A percentile compares a stretch with the other conserved stretches of the same genome.
Evolutionary conservation across 2,888 invertebrate species (phyloP).

Genomic region (Hydrotaea cyrtoneurina): DNA sequence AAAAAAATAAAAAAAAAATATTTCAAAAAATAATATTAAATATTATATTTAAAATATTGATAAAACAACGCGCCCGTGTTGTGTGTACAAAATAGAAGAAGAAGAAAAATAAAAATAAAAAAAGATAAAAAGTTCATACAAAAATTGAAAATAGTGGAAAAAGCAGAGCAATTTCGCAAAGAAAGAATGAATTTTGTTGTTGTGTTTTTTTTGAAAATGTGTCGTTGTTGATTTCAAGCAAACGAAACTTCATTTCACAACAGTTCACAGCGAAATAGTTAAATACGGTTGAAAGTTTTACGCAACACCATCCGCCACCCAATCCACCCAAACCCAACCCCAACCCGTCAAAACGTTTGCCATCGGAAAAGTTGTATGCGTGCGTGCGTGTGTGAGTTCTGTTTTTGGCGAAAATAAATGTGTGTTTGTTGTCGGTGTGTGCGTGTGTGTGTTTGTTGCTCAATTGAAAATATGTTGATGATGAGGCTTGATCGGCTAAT

Average conservation of each 20-base stretch:
- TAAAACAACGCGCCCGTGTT: slow-evolving; percentile 36
- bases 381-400: too few species aligned
- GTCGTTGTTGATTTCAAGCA: slow-evolving; percentile 11
- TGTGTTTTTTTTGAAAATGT: slow-evolving; percentile 42
- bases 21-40: slow-evolving; percentile 63
- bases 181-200: too few species aligned
- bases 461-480: slow-evolving; percentile 18
- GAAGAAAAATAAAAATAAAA: slow-evolving; percentile 48
- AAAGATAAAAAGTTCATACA: too few species aligned
- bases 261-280: too few species aligned
- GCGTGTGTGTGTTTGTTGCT: not conserved
- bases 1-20: slow-evolving; percentile 50
- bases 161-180: slow-evolving; percentile 54
- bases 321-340: not conserved
- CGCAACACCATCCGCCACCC: too few species aligned
- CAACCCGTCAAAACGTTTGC: not conserved
- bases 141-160: slow-evolving; percentile 35
- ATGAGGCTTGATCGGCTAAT: slow-evolving; percentile 54
- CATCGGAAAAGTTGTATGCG: not conserved
- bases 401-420: not conserved
- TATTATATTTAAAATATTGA: slow-evolving; percentile 58
- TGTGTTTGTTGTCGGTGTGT: not conserved
- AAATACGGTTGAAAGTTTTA: too few species aligned
- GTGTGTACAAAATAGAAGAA: slow-evolving; percentile 44
- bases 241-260: not conserved